These are phyloP conservation scores for Drosophila kanapiae DNA, from an alignment of 1,140 invertebrate genomes.

Conservation along the genomic window DNA sequence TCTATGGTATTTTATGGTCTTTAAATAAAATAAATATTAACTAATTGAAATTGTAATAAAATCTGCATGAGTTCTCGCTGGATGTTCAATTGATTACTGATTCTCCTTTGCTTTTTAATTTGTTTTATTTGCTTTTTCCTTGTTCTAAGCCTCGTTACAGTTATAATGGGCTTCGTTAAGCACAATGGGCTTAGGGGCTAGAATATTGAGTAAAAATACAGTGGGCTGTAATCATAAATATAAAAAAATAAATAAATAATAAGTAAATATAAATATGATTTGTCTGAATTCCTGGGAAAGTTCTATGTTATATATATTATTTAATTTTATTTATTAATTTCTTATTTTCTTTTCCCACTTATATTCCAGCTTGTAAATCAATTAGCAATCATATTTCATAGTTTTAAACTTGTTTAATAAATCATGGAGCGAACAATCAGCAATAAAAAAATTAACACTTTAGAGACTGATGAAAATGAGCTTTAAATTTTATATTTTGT, in stretches of 20 bases:
- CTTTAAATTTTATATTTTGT: too few species aligned
- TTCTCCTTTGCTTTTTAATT: conserved; percentile 6
- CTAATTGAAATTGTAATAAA: neutral
- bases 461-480: too few species aligned
- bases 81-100: neutral
- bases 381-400: neutral
- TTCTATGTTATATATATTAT: neutral
- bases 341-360: too few species aligned
- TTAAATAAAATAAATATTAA: neutral
- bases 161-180: neutral
- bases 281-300: neutral
- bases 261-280: neutral
- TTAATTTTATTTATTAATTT: neutral
- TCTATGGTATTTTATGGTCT: neutral
- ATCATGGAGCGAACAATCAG: neutral
- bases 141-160: neutral
- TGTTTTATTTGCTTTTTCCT: neutral
- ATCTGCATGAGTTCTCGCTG: neutral
- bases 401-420: neutral
- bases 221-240: neutral
- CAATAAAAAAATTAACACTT: neutral
- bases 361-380: neutral
- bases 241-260: too few species aligned
- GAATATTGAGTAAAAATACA: too few species aligned
- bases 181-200: neutral